phyloP scores from a whole-genome alignment of 1,140 invertebrate species.

The Neuroterus valhalla region DNA sequence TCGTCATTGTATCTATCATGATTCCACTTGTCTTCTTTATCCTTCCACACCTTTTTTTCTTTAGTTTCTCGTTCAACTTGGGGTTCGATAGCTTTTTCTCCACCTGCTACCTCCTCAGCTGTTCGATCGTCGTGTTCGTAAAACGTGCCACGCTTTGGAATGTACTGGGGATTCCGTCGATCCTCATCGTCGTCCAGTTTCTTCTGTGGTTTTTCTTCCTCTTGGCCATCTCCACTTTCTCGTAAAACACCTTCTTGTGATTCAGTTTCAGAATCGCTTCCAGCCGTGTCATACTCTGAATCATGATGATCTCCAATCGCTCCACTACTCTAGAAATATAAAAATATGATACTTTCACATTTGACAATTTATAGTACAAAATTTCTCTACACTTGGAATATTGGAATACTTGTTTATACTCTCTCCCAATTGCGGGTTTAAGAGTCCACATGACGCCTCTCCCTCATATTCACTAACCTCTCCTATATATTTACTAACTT shows the following conservation, averaged over 20 bases:
- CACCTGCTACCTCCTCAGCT: conserved; percentile 77
- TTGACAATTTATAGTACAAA: no score
- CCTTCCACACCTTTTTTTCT: conserved; percentile 79
- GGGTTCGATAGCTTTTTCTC: conserved; percentile 64
- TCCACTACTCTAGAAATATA: conserved; percentile 64
- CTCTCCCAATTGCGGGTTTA: no score
- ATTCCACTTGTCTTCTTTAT: conserved; percentile 86
- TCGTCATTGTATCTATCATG: conserved; percentile 92
- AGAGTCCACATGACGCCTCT: no score
- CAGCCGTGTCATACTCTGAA: conserved; percentile 74
- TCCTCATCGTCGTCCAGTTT: conserved; percentile 95
- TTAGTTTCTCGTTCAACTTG: conserved; percentile 70
- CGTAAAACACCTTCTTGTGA: conserved; percentile 70
- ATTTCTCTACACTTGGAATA: no score
- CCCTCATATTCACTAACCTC: no score
- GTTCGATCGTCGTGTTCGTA: conserved; percentile 96
- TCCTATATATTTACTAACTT: no score
- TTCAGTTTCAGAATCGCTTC: conserved; percentile 71
- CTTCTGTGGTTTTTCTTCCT: conserved; percentile 77
- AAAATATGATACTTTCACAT: no score
- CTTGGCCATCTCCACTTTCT: conserved; percentile 79
- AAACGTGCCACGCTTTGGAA: conserved; percentile 95
- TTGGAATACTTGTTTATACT: no score
- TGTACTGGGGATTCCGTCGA: conserved; percentile 96
- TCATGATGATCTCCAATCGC: conserved; percentile 73